Evolutionary conservation across 2,797 vertebrate genomes (phyloP).

Genomic region (Karalla daura): DNA sequence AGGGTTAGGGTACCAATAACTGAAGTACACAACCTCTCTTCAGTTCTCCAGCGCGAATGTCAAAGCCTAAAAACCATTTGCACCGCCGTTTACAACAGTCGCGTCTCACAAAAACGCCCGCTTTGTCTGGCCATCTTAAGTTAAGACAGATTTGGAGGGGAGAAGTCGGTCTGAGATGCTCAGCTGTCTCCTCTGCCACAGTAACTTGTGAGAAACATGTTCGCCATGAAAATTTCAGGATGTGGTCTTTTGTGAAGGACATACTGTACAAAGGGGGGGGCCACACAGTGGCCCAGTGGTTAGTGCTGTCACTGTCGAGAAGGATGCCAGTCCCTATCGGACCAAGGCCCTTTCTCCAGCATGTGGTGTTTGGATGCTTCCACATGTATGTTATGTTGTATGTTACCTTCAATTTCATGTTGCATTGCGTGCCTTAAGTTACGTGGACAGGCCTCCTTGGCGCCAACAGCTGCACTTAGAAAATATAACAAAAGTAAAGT

Average conservation of each 20-base stretch:
- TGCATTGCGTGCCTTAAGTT: neutral
- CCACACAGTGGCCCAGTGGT: too few species aligned
- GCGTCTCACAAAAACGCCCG: constrained; percentile 1
- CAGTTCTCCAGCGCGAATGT: too few species aligned
- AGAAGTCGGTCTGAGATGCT: constrained; percentile 26
- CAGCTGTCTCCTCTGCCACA: constrained; percentile 32
- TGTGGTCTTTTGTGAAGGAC: constrained; percentile 11
- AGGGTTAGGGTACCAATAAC: too few species aligned
- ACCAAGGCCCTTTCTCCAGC: too few species aligned
- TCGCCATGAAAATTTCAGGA: neutral
- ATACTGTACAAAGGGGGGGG: too few species aligned
- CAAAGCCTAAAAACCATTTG: neutral
- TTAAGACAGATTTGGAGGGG: constrained; percentile 25
- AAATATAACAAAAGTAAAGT: too few species aligned
- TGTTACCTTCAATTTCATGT: neutral
- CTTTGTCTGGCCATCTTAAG: constrained; percentile 30
- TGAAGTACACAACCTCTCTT: too few species aligned
- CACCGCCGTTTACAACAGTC: neutral
- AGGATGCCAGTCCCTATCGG: too few species aligned
- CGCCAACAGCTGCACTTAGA: too few species aligned
- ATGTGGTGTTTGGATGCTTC: too few species aligned
- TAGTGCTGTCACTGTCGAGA: too few species aligned
- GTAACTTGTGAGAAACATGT: constrained; percentile 10
- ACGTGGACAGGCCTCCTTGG: neutral
- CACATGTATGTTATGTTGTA: neutral